phyloP scores from a whole-genome alignment of 2,888 invertebrate species.

The Bellardia pandia region DNA sequence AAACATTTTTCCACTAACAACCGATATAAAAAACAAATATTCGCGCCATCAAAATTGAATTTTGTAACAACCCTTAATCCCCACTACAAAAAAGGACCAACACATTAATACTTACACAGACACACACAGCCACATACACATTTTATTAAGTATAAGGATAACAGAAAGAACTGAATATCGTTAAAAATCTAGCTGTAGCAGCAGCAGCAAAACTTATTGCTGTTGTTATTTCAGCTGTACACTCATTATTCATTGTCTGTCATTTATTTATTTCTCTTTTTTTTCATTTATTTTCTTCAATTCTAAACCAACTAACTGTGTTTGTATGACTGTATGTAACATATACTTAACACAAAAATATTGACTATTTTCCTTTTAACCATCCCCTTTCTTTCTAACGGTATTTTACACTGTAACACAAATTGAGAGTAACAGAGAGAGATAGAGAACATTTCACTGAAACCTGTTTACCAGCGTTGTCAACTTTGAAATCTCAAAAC shows the following conservation, averaged over 20 bases:
- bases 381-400: constrained; percentile 47
- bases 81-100: constrained; percentile 39
- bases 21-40: constrained; percentile 53
- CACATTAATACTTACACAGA: constrained; percentile 15
- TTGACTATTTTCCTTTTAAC: constrained; percentile 62
- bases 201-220: constrained; percentile 31
- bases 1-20: constrained; percentile 52
- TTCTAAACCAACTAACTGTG: constrained; percentile 25
- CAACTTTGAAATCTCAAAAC: too few relatives aligned
- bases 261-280: constrained; percentile 19
- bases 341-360: constrained; percentile 65
- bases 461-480: background rate
- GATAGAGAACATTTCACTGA: background rate
- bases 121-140: background rate
- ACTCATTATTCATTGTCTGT: constrained; percentile 56
- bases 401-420: constrained; percentile 13
- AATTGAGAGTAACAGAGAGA: background rate
- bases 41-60: constrained; percentile 71
- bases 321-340: constrained; percentile 8
- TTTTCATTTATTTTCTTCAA: constrained; percentile 4
- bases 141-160: constrained; percentile 55
- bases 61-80: constrained; percentile 67
- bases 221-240: constrained; percentile 16
- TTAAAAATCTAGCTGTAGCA: constrained; percentile 32
- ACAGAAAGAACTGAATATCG: constrained; percentile 60